These are phyloP conservation scores for Notothenia rossii DNA, from an alignment of 2,113 vertebrate species.

Conservation along the genomic window DNA sequence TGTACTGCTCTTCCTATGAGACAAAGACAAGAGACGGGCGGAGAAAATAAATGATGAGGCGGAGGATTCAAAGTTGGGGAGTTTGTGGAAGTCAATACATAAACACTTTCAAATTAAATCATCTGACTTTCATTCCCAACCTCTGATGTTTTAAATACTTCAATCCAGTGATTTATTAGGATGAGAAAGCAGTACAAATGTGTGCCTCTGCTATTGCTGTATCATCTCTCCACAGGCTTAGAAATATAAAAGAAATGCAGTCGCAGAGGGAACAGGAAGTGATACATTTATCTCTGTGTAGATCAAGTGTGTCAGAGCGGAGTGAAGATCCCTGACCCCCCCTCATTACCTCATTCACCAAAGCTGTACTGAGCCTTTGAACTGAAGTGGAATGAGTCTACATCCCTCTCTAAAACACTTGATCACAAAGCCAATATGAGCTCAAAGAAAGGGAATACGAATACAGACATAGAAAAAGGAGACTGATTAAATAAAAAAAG, in stretches of 20 bases:
- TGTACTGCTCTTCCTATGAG: conserved; percentile 84
- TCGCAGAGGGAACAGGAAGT: conserved; percentile 3
- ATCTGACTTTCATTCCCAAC: background rate
- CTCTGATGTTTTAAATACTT: conserved; percentile 5
- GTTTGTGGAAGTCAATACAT: background rate
- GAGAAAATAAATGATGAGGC: background rate
- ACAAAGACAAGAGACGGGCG: conserved; percentile 17
- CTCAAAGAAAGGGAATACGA: conserved; percentile 4
- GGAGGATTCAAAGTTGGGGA: background rate
- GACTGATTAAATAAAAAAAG: background rate
- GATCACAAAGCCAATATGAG: conserved; percentile 39
- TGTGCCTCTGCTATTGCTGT: background rate
- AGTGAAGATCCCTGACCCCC: conserved; percentile 25
- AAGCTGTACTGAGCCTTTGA: conserved; percentile 43
- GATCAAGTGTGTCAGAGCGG: conserved; percentile 25
- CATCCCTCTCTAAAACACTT: conserved; percentile 39
- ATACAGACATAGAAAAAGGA: background rate
- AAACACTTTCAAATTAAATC: conserved; percentile 22
- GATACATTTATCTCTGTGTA: background rate
- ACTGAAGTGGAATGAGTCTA: conserved; percentile 22
- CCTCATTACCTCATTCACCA: conserved; percentile 42
- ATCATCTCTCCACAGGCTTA: conserved; percentile 22
- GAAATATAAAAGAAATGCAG: background rate
- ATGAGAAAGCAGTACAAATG: conserved; percentile 12
- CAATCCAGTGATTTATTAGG: background rate